Conservation (phyloP, 2,888 invertebrate genomes). For the Ennomos erosarius region DNA sequence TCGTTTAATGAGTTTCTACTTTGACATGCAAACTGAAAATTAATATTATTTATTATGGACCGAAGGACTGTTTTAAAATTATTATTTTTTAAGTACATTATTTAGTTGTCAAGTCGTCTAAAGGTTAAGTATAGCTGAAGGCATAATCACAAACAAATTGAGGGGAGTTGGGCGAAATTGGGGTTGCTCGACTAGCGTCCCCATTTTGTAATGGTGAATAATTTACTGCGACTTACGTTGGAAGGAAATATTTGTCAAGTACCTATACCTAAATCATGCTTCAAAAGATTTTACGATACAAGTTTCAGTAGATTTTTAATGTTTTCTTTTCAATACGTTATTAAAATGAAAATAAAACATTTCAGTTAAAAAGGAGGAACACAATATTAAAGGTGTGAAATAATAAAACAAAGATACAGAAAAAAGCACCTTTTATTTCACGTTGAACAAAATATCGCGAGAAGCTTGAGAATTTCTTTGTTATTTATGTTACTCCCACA, state of each 20-base stretch:
- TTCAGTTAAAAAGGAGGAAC: too few relatives aligned
- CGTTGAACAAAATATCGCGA: not conserved
- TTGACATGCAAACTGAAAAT: too few relatives aligned
- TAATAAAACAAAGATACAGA: not conserved
- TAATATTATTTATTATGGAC: too few relatives aligned
- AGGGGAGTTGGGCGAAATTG: slow-evolving; percentile 28
- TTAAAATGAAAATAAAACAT: too few relatives aligned
- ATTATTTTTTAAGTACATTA: too few relatives aligned
- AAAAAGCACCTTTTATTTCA: not conserved
- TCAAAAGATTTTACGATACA: too few relatives aligned
- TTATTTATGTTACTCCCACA: slow-evolving; percentile 21
- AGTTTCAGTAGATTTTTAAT: too few relatives aligned
- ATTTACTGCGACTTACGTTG: slow-evolving; percentile 6
- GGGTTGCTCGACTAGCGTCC: slow-evolving; percentile 3
- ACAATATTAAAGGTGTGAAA: too few relatives aligned
- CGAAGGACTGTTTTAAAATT: too few relatives aligned
- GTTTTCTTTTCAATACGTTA: too few relatives aligned
- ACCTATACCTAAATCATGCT: not conserved
- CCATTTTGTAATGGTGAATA: slow-evolving; percentile 2
- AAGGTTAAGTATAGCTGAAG: slow-evolving; percentile 32
- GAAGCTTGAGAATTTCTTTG: slow-evolving; percentile 13
- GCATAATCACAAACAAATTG: slow-evolving; percentile 35
- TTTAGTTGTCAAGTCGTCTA: slow-evolving; percentile 18
- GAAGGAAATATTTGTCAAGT: not conserved
- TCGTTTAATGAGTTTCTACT: too few relatives aligned